phyloP scores from a whole-genome alignment of 2,797 vertebrate genomes.

The Cirrhinus molitorella region DNA sequence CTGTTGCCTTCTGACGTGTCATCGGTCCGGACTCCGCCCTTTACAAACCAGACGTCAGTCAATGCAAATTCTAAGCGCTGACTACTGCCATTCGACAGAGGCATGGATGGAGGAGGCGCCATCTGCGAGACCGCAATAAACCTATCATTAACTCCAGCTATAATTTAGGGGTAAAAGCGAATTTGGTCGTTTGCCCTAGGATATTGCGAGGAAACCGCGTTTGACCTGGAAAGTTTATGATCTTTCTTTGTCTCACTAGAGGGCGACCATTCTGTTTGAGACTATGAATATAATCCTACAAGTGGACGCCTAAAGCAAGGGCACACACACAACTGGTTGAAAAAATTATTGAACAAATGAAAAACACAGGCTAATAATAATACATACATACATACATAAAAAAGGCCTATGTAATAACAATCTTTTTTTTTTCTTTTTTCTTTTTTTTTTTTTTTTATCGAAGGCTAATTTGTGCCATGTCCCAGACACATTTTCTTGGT shows the following conservation, averaged over 20 bases:
- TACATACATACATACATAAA: no score
- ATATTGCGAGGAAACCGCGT: conserved; percentile 23
- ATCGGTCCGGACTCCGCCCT: conserved; percentile 51
- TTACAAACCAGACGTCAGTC: conserved; percentile 44
- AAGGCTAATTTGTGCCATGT: no score
- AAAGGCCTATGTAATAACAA: no score
- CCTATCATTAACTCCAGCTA: conserved; percentile 30
- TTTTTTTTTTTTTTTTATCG: no score
- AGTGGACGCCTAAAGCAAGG: neutral
- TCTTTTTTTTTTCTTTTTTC: no score
- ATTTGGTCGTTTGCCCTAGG: conserved; percentile 38
- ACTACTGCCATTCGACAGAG: conserved; percentile 26
- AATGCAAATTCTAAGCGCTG: conserved; percentile 17
- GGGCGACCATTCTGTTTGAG: conserved; percentile 1
- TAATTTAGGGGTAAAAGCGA: conserved; percentile 48
- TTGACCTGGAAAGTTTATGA: conserved; percentile 7
- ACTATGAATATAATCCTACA: neutral
- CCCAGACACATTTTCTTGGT: no score
- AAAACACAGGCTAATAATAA: neutral
- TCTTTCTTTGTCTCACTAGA: conserved; percentile 12
- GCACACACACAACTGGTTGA: neutral
- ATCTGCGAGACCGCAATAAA: neutral
- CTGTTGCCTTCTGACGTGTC: conserved; percentile 61
- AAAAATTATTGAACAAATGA: no score
- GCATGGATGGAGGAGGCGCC: conserved; percentile 6